These are phyloP conservation scores for Drosophila mimetica DNA, from an alignment of 2,888 invertebrate genomes.

Conservation along the genomic window DNA sequence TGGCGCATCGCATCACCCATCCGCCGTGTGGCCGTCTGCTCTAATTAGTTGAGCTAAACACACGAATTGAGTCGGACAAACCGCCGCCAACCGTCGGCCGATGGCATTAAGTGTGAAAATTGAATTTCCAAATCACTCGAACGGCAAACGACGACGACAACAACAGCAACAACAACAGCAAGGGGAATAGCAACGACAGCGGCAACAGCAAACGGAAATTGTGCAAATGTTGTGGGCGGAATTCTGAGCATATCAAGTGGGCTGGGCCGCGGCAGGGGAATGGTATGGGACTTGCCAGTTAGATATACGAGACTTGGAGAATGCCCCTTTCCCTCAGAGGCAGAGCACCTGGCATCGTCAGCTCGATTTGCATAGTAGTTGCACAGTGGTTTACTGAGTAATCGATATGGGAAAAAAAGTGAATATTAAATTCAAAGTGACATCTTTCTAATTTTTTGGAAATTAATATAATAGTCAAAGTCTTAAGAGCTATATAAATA, in stretches of 20 bases:
- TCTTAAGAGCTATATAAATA: background rate
- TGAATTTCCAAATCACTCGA: conserved; percentile 77
- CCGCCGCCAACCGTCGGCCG: conserved; percentile 44
- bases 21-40: conserved; percentile 49
- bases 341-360: conserved; percentile 58
- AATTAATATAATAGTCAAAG: too few species aligned
- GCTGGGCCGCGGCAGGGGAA: conserved; percentile 2
- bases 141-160: conserved; percentile 43
- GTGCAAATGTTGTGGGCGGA: conserved; percentile 72
- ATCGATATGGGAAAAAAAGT: background rate
- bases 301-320: conserved; percentile 37
- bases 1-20: conserved; percentile 30
- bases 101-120: conserved; percentile 78
- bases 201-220: conserved; percentile 62
- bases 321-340: conserved; percentile 4
- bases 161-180: conserved; percentile 24
- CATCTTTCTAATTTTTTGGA: too few species aligned
- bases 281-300: conserved; percentile 16
- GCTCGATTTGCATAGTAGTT: conserved; percentile 62
- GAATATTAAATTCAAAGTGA: background rate
- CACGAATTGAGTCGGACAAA: conserved; percentile 67
- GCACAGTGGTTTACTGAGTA: conserved; percentile 44
- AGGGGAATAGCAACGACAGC: conserved; percentile 33
- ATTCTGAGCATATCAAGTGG: conserved; percentile 24
- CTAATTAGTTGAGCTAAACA: conserved; percentile 72